Evolutionary conservation across 2,888 invertebrate species (phyloP), one percentile per base, ranked within the genome.

Genomic region (Rotaria sp.): DNA sequence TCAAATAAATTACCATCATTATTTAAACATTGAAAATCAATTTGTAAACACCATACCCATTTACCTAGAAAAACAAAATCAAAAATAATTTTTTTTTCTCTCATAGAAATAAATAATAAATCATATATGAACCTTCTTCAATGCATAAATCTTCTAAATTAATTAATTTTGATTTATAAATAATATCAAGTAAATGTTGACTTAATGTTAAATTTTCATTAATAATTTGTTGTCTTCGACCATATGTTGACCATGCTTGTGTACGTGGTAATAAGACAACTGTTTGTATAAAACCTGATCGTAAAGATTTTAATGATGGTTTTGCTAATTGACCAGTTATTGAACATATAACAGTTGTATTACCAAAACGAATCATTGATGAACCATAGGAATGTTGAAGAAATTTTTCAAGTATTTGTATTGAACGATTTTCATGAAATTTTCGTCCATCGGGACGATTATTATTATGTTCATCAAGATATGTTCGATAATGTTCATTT

Each of bases 361-460:
- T 80, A 26, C 80, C 80, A n/a, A 80, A 45, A 80, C 80, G 80
- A 1, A 80, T n/a, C 80, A 80, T 80, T 26, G 80, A 80, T 80
- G 80, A 80, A 80, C 80, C 80, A 80, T 80, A 45, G 13, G 80
- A 80, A 80, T 80, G 41, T 80, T 80, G 80, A 26, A 80, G 45
- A 24, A 80, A n/a, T 21, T 45, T 80, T 26, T 41, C 45, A n/a
- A 80, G 45, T 4, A 41, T n/a, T 80, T 80, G 41, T 45, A 80
- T 15, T n/a, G 80, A 15, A 4, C 80, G 41, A 41, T 8, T n/a
- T 26, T 80, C 38, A 41, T 26, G 45, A 80, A 45, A 80, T 15
- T 24, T 15, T 26, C 80, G 80, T 26, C 45, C 41, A 80, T 80
- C 80, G 2, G 80, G 80, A 26, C 80, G 80, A 13, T 1, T 26